These are phyloP conservation scores for Antheraea pernyi DNA, from an alignment of 1,140 invertebrate genomes.

Conservation along the genomic window DNA sequence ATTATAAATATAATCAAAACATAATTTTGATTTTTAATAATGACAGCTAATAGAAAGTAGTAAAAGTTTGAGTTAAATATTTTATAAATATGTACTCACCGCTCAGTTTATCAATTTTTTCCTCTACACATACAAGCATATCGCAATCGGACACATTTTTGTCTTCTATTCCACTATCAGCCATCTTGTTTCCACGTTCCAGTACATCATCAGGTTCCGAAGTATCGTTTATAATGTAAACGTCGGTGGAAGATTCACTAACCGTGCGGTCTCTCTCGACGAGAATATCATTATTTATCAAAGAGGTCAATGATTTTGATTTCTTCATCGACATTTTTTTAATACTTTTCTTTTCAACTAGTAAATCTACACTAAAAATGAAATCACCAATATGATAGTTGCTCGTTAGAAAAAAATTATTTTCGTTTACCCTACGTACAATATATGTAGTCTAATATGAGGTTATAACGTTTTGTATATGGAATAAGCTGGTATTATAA, in stretches of 20 bases:
- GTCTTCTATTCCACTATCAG: slow-evolving; percentile 30
- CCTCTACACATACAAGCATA: slow-evolving; percentile 26
- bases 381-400: background rate
- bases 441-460: too few relatives aligned
- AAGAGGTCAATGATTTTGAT: slow-evolving; percentile 22
- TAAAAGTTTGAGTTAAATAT: background rate
- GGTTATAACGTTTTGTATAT: too few relatives aligned
- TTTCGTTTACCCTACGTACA: too few relatives aligned
- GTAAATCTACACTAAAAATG: background rate
- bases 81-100: slow-evolving; percentile 28
- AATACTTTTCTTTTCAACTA: background rate
- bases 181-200: slow-evolving; percentile 12
- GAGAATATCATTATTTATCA: slow-evolving; percentile 13
- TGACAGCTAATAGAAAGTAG: too few relatives aligned
- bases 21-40: too few relatives aligned
- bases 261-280: slow-evolving; percentile 4
- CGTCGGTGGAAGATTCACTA: slow-evolving; percentile 28
- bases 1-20: too few relatives aligned
- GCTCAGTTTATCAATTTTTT: slow-evolving; percentile 39
- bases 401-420: background rate
- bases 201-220: slow-evolving; percentile 26
- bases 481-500: too few relatives aligned
- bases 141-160: slow-evolving; percentile 24
- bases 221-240: slow-evolving; percentile 20
- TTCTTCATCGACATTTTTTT: background rate